These are phyloP conservation scores for Rhynchophorus ferrugineus DNA, from an alignment of 1,140 invertebrate species.

Conservation along the genomic window DNA sequence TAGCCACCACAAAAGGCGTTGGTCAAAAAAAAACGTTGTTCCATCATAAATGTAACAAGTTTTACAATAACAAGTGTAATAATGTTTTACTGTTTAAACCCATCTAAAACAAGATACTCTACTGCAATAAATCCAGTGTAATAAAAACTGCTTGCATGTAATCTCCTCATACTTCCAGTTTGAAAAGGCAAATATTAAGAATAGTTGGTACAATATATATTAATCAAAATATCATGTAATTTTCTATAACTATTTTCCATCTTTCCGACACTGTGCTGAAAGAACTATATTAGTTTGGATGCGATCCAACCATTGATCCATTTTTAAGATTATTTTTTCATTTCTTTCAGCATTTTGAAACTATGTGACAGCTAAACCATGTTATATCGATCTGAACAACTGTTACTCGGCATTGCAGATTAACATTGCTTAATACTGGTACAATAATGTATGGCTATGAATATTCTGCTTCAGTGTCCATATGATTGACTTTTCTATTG, in stretches of 20 bases:
- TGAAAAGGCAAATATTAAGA: background rate
- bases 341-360: background rate
- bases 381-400: background rate
- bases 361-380: too few species aligned
- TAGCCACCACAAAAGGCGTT: too few species aligned
- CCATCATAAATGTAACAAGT: too few species aligned
- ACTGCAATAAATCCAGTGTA: background rate
- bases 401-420: background rate
- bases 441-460: too few species aligned
- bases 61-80: too few species aligned
- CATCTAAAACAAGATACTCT: too few species aligned
- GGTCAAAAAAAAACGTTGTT: too few species aligned
- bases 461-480: too few species aligned
- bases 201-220: background rate
- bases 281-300: background rate
- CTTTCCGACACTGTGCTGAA: too few species aligned
- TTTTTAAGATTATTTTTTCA: background rate
- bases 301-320: background rate
- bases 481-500: too few species aligned
- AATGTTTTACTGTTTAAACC: too few species aligned
- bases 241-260: too few species aligned
- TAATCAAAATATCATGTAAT: background rate
- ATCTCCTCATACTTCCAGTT: background rate
- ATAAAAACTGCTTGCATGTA: background rate
- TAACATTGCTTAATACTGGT: background rate